Base-by-base conservation (phyloP, 2,888 invertebrate species). In the Coenonympha glycerion region DNA sequence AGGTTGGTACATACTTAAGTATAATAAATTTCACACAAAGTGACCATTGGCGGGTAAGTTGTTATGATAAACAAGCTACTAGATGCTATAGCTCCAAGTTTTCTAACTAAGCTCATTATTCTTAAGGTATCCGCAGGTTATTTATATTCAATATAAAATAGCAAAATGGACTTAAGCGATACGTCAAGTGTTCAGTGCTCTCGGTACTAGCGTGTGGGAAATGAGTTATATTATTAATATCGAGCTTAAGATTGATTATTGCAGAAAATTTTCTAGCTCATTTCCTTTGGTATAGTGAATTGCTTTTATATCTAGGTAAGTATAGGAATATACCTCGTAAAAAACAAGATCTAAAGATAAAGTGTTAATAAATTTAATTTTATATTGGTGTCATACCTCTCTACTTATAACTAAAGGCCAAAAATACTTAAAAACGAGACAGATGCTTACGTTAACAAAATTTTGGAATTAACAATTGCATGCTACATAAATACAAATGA, bases 111-210 rank as follows among this genome's bases (percentile, higher is more conserved):
- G 28, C 47, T 49, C 44, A 52, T 55, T 52, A 55, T 57, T 55
- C 49, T 49, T 45, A 52, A 47, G 47, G 47, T 55, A 57, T 57
- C 56, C 52, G 6, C 26, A 13, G 52, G 57, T 41, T 57, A 57
- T 57, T 57, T 57, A 57, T 55, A 57, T 49, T 57, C 47, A 55
- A 57, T 57, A 52, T 55, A 55, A 55, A 55, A 55, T 55, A 52
- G 52, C 52, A 48, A 57, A 57, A 57, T 55, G 49, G 45, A 57
- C 55, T 57, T 55, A 57, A 57, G 55, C 52, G 52, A 50, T 56
- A 56, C 45, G 49, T 39, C 55, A 49, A 52, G 52, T 57, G 57
- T 57, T 49, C 57, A 57, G 46, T 55, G 57, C 55, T 55, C 57
- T 57, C 47, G 40, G 55, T 57, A 57, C 37, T 45, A 11, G 45